These are phyloP conservation scores for Myotis vivesi DNA, from an alignment of 2,797 vertebrate genomes.

Conservation along the genomic window DNA sequence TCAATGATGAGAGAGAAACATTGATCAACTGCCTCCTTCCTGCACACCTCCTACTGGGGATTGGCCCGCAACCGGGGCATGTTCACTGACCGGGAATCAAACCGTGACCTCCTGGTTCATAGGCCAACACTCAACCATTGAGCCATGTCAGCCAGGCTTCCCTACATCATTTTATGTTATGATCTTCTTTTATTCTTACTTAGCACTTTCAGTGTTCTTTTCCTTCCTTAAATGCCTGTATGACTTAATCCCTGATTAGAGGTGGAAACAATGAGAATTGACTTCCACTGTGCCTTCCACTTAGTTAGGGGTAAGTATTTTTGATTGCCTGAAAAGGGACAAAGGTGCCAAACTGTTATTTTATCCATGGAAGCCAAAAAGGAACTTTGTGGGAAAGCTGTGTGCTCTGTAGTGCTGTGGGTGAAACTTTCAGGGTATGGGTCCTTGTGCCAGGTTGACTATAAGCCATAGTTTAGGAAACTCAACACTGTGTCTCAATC, in stretches of 20 bases:
- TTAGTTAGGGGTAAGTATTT: neutral
- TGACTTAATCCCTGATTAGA: slow-evolving; percentile 20
- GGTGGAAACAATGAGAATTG: neutral
- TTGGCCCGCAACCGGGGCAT: no score
- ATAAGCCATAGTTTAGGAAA: neutral
- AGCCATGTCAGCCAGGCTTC: no score
- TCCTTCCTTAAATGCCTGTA: neutral
- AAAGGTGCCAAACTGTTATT: neutral
- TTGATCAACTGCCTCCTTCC: no score
- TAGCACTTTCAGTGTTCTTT: neutral
- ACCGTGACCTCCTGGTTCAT: no score
- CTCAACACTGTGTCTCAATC: slow-evolving; percentile 3
- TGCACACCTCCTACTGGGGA: no score
- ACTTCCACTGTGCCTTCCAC: neutral
- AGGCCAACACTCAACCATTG: no score
- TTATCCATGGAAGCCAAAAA: neutral
- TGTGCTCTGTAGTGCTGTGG: accelerated
- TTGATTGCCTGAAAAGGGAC: neutral
- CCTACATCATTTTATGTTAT: neutral
- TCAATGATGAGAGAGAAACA: no score
- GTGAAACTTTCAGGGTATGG: neutral
- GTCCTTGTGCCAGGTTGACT: neutral
- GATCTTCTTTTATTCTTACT: neutral
- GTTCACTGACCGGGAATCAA: no score
- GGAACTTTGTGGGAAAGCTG: neutral